Conservation (phyloP, 2,797 vertebrate species). For the Diglossa cyanea region DNA sequence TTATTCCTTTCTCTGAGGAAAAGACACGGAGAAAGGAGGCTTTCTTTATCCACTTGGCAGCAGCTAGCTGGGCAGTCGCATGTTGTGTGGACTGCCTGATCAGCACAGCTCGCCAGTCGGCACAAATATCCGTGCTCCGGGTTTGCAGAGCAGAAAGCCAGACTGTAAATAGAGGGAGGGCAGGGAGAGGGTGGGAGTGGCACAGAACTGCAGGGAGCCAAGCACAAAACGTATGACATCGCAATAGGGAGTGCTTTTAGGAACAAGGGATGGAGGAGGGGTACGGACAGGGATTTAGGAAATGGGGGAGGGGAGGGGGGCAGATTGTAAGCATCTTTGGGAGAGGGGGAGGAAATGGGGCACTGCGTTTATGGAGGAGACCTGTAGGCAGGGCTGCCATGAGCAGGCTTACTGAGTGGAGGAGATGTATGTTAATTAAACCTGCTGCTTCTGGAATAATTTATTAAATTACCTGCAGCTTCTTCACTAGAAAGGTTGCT, state of each 20-base stretch:
- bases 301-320: fast-evolving
- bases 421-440: constrained; percentile 30
- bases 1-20: constrained; percentile 21
- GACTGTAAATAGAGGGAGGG: neutral
- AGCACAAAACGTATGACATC: neutral
- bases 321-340: neutral
- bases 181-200: neutral
- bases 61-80: neutral
- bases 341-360: neutral
- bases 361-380: neutral
- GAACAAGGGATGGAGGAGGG: neutral
- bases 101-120: neutral
- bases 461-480: constrained; percentile 32
- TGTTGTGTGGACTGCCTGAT: neutral
- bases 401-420: neutral
- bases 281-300: neutral
- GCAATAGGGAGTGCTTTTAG: neutral
- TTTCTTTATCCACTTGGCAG: neutral
- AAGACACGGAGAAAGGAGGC: neutral
- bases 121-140: neutral
- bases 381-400: neutral
- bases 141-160: neutral
- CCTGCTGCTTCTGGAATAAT: constrained; percentile 19
- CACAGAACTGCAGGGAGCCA: neutral
- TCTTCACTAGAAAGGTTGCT: neutral